Base-by-base conservation (phyloP, 2,888 invertebrate species). In the Heliconius charithonia region DNA sequence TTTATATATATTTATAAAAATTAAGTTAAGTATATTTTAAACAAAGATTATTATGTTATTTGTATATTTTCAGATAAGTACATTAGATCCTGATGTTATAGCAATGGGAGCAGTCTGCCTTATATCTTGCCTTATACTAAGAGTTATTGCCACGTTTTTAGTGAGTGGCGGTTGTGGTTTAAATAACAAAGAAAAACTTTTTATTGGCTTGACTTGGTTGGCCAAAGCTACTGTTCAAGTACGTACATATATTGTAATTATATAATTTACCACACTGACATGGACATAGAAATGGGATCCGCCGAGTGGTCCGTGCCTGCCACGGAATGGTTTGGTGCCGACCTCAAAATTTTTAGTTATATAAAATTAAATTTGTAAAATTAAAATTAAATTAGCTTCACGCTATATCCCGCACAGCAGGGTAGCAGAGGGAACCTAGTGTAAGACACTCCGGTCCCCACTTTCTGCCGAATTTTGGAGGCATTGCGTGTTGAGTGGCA, bases 181-280 rank as follows among this genome's bases (percentile, higher is more conserved):
- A 45, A 98, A 97, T 87, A 90, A 96, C 65, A 98, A 97, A 87
- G 98, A 98, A 88, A 97, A 97, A 86, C 88, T 98, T 16, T 98
- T 98, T 87, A 96, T 98, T 76, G 96, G 98, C 0, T 89, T 98
- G 1, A 96, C 98, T 1, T 98, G 97, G 97, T 96, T 98, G 93
- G 97, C 98, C 0, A 98, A 98, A 92, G 98, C 98, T 27, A 98
- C 98, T 22, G 98, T 98, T 1, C 98, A 98, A 96, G 97, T 97
- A 92, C 85, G 74, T 51, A 51, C 0, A 51, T 27, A 37, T n/a
- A 32, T 59, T 77, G 22, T 63, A 63, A 63, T 12, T 62, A 10
- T 25, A 67, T 41, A 7, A 66, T 37, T 22, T 67, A 41, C n/a
- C 25, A 41, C 6, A 67, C 2, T 51, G 19, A 19, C 7, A n/a